These are phyloP conservation scores for Ariolimax columbianus DNA, from an alignment of 2,888 invertebrate genomes.

Conservation along the genomic window DNA sequence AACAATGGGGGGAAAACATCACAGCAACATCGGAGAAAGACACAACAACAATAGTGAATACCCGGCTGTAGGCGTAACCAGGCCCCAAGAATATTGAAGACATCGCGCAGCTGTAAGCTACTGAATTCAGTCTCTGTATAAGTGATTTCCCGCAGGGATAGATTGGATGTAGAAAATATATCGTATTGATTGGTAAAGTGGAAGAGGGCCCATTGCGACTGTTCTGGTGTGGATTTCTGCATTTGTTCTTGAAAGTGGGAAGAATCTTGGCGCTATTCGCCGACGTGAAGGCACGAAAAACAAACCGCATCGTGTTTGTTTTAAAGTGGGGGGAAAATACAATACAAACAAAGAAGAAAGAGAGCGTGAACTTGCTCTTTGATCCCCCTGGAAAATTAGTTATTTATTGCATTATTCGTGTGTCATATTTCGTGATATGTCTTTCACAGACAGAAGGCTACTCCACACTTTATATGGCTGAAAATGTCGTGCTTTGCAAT, in stretches of 20 bases:
- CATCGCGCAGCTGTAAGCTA: background rate
- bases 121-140: background rate
- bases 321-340: background rate
- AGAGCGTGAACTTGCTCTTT: too few species aligned
- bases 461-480: too few species aligned
- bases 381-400: too few species aligned
- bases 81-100: background rate
- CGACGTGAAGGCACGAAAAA: too few species aligned
- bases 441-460: too few species aligned
- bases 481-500: too few species aligned
- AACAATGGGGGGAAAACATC: too few species aligned
- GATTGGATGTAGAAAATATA: background rate
- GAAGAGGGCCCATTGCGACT: background rate
- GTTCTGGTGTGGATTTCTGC: background rate
- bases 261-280: background rate
- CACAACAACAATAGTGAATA: background rate
- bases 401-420: too few species aligned
- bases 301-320: too few species aligned
- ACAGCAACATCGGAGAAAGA: background rate
- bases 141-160: background rate
- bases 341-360: too few species aligned
- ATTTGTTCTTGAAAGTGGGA: background rate
- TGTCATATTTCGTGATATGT: too few species aligned
- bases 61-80: background rate
- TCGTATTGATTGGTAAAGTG: background rate